Evolutionary conservation across 2,888 invertebrate species (phyloP), one percentile per base, ranked within the genome.

Genomic region (Lasioglossum calceatum): DNA sequence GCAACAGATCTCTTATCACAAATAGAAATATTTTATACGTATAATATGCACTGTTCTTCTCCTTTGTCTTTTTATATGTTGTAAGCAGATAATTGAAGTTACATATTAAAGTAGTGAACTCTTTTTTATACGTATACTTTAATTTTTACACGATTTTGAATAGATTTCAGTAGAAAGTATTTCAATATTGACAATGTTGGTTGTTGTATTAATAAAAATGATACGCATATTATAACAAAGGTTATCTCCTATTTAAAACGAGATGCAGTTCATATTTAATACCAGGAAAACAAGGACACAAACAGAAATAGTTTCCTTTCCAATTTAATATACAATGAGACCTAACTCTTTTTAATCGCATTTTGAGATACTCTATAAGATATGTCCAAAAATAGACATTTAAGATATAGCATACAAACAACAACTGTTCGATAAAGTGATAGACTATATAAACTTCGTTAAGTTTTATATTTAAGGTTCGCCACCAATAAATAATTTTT

Each of bases 1-100:
- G 74, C 70, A 75, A 78, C 44, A 79, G 70, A 77, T 4, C 70
- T 74, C 75, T 79, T 79, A 70, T 67, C 42, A 47, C 77, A 84
- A 81, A 78, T 75, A 84, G 36, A 39, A 75, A 16, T 27, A 10
- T 44, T 84, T 19, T 67, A 80, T 71, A 61, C 58, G 19, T 42
- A 32, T 47, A 72, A 77, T 32, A 47, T 14, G 7, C 7, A 44
- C n/a, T 12, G 44, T 70, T 16, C 58, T 73, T 61, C 44, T 36
- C 36, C 47, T 73, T 64, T 19, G 19, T 42, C 19, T 64, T 64
- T n/a, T n/a, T n/a, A n/a, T 27, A 47, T 7, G n/a, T 67, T 67
- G 54, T n/a, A n/a, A 67, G 44, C 23, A 58, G 27, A 79, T 19
- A 42, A 32, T 47, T 32, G 36, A 47, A 27, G 23, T 7, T 47